These are phyloP conservation scores for Athripsodes cinereus DNA, from an alignment of 2,888 invertebrate species.

Conservation along the genomic window DNA sequence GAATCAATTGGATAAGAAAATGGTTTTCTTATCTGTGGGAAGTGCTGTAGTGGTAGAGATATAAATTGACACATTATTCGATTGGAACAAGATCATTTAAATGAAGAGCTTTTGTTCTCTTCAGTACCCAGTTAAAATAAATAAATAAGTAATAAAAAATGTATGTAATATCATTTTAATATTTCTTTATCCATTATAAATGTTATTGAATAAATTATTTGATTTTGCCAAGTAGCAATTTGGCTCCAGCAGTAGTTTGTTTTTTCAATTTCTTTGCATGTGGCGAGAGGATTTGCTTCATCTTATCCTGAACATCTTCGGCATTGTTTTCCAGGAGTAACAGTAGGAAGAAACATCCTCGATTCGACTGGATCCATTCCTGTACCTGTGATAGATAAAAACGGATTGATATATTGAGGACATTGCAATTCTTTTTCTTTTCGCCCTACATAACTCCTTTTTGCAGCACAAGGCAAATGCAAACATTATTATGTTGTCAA, in stretches of 20 bases:
- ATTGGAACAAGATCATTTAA: background rate
- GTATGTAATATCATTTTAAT: conserved; percentile 10
- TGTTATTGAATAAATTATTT: conserved; percentile 28
- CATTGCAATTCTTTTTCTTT: no score
- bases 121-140: no score
- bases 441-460: no score
- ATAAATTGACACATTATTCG: background rate
- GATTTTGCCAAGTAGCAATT: conserved; percentile 53
- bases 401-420: no score
- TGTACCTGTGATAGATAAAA: conserved; percentile 48
- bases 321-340: conserved; percentile 58
- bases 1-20: no score
- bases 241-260: conserved; percentile 55
- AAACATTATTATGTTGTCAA: no score
- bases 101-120: no score
- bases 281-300: conserved; percentile 47
- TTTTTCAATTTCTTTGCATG: conserved; percentile 44
- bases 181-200: conserved; percentile 12
- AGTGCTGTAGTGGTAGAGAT: background rate
- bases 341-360: conserved; percentile 71
- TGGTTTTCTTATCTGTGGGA: no score
- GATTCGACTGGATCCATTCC: conserved; percentile 63
- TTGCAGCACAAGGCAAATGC: no score
- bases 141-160: no score
- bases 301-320: conserved; percentile 37